These are phyloP conservation scores for Eupithecia pulchellata DNA, from an alignment of 2,888 invertebrate genomes.

Conservation along the genomic window DNA sequence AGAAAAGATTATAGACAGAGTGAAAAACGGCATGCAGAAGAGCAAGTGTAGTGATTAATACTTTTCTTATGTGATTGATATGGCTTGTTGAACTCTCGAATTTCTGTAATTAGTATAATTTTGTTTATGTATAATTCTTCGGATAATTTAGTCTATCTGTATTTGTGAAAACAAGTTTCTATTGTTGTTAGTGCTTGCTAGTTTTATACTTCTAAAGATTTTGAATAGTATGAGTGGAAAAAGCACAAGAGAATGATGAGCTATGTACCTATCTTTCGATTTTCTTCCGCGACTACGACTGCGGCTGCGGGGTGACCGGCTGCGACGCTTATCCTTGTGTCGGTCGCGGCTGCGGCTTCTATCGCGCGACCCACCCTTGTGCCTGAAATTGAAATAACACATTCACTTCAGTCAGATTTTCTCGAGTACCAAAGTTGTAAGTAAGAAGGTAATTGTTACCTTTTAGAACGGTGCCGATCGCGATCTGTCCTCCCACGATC, in stretches of 20 bases:
- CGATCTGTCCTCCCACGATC: constrained; percentile 68
- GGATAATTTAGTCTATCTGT: too few relatives aligned
- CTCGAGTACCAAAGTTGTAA: not conserved
- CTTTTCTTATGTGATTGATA: too few relatives aligned
- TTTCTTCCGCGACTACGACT: constrained; percentile 73
- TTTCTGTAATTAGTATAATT: too few relatives aligned
- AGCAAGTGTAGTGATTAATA: not conserved
- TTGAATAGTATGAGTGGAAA: not conserved
- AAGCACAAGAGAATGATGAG: not conserved
- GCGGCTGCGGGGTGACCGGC: constrained; percentile 68
- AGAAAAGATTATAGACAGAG: not conserved
- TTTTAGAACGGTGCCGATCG: constrained; percentile 76
- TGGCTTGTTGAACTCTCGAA: too few relatives aligned
- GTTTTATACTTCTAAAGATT: too few relatives aligned
- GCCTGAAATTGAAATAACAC: constrained; percentile 49
- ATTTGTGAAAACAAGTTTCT: too few relatives aligned
- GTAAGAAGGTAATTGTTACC: constrained; percentile 60
- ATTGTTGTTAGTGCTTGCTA: too few relatives aligned
- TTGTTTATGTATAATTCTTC: too few relatives aligned
- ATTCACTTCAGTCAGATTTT: not conserved
- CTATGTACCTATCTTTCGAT: constrained; percentile 80
- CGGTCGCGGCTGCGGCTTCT: constrained; percentile 61
- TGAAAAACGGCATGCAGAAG: not conserved
- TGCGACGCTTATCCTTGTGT: constrained; percentile 72
- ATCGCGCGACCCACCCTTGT: constrained; percentile 61